Percentiles rank a stretch among this genome's conserved stretches.
These are phyloP conservation scores for Gallinago nigripennis DNA, from an alignment of 2,797 vertebrate genomes.

Conservation along the genomic window DNA sequence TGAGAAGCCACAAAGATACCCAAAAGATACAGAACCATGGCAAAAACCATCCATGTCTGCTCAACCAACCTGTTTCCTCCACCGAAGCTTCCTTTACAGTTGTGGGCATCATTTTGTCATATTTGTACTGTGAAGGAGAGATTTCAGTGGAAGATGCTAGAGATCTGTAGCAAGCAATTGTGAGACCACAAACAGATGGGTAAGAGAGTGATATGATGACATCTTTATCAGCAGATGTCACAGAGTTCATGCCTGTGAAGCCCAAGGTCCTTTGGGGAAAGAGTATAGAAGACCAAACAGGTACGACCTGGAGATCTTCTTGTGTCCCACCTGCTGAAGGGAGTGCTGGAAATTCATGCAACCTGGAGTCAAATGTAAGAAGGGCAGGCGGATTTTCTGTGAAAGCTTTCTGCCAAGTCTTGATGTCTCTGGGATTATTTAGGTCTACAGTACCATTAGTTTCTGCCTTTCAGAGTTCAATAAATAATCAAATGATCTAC, in stretches of 20 bases:
- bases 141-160: background rate
- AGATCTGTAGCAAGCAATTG: background rate
- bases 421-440: background rate
- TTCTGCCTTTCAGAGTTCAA: background rate
- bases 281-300: background rate
- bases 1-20: background rate
- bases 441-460: background rate
- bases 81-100: background rate
- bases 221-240: background rate
- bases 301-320: background rate
- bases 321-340: fast-evolving
- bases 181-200: background rate
- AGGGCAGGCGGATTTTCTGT: background rate
- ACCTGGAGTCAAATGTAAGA: background rate
- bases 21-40: background rate
- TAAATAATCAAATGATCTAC: background rate
- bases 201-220: background rate
- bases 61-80: background rate
- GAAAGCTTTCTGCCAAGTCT: background rate
- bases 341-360: background rate
- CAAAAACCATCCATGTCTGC: fast-evolving
- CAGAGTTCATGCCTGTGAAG: background rate
- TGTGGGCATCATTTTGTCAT: background rate
- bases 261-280: background rate
- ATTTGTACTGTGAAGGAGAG: background rate